A percentile compares a stretch with the other conserved stretches of the same genome.
These are phyloP conservation scores for Delphinus delphis DNA, from an alignment of 2,113 vertebrate genomes.

Conservation along the genomic window DNA sequence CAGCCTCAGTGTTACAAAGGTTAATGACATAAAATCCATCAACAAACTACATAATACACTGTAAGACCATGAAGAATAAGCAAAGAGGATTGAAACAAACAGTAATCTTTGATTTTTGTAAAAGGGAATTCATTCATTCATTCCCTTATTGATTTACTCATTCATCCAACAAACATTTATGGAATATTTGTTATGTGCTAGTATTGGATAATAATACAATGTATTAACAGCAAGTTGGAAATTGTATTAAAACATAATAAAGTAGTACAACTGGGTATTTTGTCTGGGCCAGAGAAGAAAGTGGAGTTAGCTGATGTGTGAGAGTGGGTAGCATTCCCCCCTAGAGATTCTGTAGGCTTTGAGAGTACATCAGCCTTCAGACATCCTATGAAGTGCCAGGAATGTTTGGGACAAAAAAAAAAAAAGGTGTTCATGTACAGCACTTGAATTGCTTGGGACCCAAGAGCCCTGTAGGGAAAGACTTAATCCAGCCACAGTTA, in stretches of 20 bases:
- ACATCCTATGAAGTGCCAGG: neutral
- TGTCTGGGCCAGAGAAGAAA: neutral
- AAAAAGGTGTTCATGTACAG: neutral
- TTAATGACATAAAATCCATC: neutral
- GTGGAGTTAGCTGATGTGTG: neutral
- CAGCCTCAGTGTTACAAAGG: neutral
- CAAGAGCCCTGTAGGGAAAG: neutral
- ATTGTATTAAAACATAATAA: constrained; percentile 24
- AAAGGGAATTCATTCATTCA: neutral
- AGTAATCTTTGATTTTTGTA: constrained; percentile 17
- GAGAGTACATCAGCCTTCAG: neutral
- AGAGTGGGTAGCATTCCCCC: neutral
- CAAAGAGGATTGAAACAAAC: neutral
- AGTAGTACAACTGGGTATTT: neutral
- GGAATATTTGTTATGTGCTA: neutral
- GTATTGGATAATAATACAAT: neutral
- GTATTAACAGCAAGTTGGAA: constrained; percentile 7
- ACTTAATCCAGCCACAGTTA: neutral
- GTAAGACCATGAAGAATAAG: neutral
- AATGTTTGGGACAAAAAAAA: neutral
- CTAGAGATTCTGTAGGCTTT: neutral
- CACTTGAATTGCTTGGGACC: neutral
- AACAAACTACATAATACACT: neutral
- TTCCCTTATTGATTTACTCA: neutral
- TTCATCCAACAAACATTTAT: neutral